Evolutionary conservation across 1,140 invertebrate genomes (phyloP), one percentile per base, ranked within the genome.

Genomic region (Mercenaria mercenaria): DNA sequence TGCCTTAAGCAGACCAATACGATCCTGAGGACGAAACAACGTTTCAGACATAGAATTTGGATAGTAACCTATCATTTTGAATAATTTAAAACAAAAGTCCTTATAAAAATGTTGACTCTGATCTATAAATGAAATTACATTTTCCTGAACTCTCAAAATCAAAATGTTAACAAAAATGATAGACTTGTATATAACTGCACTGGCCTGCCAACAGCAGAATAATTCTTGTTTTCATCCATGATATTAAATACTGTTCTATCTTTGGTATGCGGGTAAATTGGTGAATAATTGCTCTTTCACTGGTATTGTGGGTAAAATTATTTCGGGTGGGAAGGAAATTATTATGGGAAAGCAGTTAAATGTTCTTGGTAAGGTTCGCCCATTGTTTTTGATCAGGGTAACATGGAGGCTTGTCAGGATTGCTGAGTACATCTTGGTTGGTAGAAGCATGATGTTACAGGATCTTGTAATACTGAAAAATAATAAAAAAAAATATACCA

Each of bases 31-130:
- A 32, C 13, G 34, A 82, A 82, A 82, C 59, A 82, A 41, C 37
- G 34, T 64, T 41, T 41, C 80, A 64, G 0, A 37, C 56, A 56
- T 37, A 64, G 80, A n/a, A 82, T 82, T 82, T 64, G 80, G 59
- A 64, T 10, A 64, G 41, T 82, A 82, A 47, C 80, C 80, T 6
- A 82, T 82, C 80, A 82, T 82, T 67, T 23, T 64, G 41, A 39
- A 37, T 39, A 72, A 72, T 20, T 72, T 29, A 37, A 10, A 72
- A 2, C 15, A 72, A 67, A 4, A 10, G 11, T 67, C n/a, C 32
- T 18, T 61, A 26, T 13, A 23, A 8, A 26, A 20, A 6, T 6
- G 4, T 61, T n/a, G 6, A 61, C 4, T n/a, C 4, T 61, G 10
- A 61, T 20, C n/a, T 61, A 8, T n/a, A 26, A 61, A 61, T 23